A percentile compares a stretch with the other conserved stretches of the same genome.
Conservation (phyloP, 1,140 invertebrate genomes). For the Eueides isabella region DNA sequence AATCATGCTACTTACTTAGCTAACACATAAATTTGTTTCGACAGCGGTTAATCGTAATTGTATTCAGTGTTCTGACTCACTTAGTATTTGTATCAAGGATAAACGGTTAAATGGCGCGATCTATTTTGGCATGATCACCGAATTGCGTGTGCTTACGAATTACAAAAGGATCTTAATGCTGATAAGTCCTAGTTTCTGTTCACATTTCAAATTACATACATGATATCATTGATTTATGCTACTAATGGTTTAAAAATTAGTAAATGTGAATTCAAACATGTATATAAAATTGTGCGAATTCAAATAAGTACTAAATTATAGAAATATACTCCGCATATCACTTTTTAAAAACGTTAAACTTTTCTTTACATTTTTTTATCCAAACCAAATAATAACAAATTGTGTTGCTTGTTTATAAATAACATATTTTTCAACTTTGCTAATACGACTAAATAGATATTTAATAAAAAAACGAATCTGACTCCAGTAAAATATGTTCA, state of each 20-base stretch:
- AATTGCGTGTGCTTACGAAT: constrained; percentile 32
- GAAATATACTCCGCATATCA: too few species aligned
- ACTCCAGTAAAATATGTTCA: background rate
- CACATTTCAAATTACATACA: background rate
- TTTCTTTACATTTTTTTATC: too few species aligned
- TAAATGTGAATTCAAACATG: too few species aligned
- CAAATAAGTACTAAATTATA: too few species aligned
- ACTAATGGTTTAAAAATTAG: too few species aligned
- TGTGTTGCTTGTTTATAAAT: too few species aligned
- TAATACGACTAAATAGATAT: too few species aligned
- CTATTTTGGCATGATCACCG: constrained; percentile 24
- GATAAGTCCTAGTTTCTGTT: background rate
- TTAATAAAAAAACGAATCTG: background rate
- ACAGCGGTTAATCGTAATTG: constrained; percentile 10
- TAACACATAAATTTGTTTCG: constrained; percentile 4
- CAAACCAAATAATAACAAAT: background rate
- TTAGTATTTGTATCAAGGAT: constrained; percentile 33
- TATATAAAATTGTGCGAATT: too few species aligned
- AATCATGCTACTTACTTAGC: background rate
- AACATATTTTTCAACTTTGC: too few species aligned
- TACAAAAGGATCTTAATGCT: constrained; percentile 34
- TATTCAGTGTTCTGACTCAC: constrained; percentile 17
- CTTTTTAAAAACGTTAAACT: too few species aligned
- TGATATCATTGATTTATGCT: too few species aligned
- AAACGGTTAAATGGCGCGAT: constrained; percentile 25